phyloP scores from a whole-genome alignment of 1,140 invertebrate genomes.

The Apolygus lucorum region DNA sequence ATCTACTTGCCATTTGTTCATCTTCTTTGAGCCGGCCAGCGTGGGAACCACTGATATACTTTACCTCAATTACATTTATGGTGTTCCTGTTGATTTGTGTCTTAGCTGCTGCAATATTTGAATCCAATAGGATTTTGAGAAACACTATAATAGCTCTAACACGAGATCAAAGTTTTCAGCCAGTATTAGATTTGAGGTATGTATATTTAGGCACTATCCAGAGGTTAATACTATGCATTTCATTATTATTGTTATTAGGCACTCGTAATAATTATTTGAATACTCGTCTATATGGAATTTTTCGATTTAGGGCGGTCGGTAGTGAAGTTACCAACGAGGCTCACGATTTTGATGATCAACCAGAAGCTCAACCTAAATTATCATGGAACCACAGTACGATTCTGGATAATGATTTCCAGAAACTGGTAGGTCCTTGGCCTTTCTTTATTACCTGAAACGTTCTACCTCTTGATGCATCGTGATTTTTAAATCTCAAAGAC shows the following conservation, averaged over 20 bases:
- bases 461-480: too few species aligned
- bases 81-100: conserved; percentile 55
- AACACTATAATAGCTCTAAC: conserved; percentile 44
- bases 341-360: not conserved
- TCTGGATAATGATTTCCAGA: not conserved
- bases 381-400: not conserved
- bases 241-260: too few species aligned
- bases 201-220: conserved; percentile 36
- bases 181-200: conserved; percentile 51
- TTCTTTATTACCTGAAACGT: too few species aligned
- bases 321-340: conserved; percentile 31
- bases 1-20: conserved; percentile 64
- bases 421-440: too few species aligned
- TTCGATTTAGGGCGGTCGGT: conserved; percentile 30
- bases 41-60: conserved; percentile 71
- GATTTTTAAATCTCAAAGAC: too few species aligned
- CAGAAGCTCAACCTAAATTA: not conserved
- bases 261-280: too few species aligned
- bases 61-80: conserved; percentile 53
- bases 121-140: conserved; percentile 60
- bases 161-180: conserved; percentile 44
- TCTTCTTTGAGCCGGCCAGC: conserved; percentile 61
- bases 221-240: conserved; percentile 32
- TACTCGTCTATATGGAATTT: conserved; percentile 27
- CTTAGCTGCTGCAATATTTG: conserved; percentile 60